phyloP scores from a whole-genome alignment of 2,888 invertebrate genomes.

The Aricia artaxerxes region DNA sequence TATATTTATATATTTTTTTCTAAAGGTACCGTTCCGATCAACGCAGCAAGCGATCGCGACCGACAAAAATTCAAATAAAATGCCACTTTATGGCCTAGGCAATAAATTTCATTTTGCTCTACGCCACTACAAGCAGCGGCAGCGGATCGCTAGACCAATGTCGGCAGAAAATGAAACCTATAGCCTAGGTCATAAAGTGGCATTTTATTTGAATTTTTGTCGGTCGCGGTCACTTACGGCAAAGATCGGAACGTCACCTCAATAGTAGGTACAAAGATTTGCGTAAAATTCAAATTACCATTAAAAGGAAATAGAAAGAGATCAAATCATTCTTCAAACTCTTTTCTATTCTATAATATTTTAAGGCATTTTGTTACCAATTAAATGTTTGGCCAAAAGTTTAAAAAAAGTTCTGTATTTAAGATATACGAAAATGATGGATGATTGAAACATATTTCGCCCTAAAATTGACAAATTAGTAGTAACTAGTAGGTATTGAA shows the following conservation, averaged over 20 bases:
- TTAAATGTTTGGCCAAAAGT: background rate
- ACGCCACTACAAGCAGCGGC: too few relatives aligned
- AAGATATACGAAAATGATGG: background rate
- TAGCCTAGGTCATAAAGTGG: too few relatives aligned
- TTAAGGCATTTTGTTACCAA: slow-evolving; percentile 20
- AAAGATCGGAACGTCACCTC: background rate
- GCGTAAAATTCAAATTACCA: background rate
- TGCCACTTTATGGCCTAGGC: background rate
- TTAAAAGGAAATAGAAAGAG: background rate
- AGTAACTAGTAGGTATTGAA: background rate
- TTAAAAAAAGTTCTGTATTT: background rate
- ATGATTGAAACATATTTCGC: background rate
- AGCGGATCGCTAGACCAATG: too few relatives aligned
- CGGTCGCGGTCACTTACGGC: too few relatives aligned
- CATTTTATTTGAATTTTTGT: too few relatives aligned
- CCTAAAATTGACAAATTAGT: background rate
- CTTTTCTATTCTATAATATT: background rate
- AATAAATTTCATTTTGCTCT: too few relatives aligned
- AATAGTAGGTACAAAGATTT: background rate
- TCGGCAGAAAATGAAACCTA: too few relatives aligned
- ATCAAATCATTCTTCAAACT: background rate
- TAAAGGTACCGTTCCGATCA: too few relatives aligned
- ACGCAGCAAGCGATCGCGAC: too few relatives aligned
- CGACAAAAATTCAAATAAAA: too few relatives aligned
- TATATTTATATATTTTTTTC: slow-evolving; percentile 4